Conservation (phyloP, 2,888 invertebrate species). For the Stramonita haemastoma region DNA sequence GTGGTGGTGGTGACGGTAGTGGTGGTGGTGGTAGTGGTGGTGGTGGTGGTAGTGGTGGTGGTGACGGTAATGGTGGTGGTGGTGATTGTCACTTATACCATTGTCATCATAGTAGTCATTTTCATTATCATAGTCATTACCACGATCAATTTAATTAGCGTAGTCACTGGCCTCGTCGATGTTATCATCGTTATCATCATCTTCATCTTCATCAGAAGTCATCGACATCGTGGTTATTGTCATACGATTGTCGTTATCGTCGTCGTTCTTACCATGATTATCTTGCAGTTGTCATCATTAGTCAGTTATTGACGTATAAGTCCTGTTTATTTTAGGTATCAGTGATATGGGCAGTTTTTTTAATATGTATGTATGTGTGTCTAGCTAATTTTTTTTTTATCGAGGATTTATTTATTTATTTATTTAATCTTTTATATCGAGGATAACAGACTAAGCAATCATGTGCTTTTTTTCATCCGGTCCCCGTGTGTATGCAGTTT, state of each 20-base stretch:
- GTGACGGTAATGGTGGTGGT: neutral
- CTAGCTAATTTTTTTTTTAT: too few species aligned
- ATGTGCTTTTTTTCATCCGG: too few species aligned
- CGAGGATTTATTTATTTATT: too few species aligned
- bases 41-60: neutral
- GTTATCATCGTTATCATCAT: neutral
- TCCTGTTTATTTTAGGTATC: too few species aligned
- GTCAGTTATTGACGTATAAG: too few species aligned
- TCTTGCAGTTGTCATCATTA: neutral
- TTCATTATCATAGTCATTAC: neutral
- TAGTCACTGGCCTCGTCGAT: neutral
- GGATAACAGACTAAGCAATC: too few species aligned
- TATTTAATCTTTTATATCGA: too few species aligned
- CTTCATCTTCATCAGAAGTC: neutral
- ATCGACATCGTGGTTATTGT: neutral
- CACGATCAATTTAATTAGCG: neutral
- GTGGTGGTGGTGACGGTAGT: neutral
- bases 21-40: too few species aligned
- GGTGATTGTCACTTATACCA: neutral
- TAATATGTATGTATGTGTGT: neutral
- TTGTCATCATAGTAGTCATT: neutral
- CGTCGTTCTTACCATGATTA: neutral
- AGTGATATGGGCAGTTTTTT: neutral
- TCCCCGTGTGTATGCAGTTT: too few species aligned
- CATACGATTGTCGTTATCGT: neutral